Evolutionary conservation across 1,140 invertebrate species (phyloP).

Genomic region (Bombus terrestris): DNA sequence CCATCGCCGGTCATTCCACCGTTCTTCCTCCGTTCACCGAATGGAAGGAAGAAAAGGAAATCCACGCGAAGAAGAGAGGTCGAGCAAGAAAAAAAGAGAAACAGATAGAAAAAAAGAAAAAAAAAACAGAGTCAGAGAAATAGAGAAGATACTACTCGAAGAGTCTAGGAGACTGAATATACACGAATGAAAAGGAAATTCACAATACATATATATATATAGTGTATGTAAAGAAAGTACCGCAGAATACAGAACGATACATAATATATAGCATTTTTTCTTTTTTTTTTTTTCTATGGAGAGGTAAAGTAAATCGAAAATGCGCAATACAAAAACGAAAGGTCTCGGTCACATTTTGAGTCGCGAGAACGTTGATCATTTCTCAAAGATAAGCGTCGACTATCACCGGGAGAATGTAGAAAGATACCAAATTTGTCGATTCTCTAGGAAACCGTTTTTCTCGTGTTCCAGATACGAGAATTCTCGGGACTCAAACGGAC

Average conservation of each 20-base stretch:
- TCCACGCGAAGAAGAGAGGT: not conserved
- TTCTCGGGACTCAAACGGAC: slow-evolving; percentile 57
- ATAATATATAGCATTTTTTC: not conserved
- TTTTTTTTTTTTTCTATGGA: not conserved
- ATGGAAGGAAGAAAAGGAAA: not conserved
- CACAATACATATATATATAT: slow-evolving; percentile 6
- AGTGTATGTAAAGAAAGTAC: slow-evolving; percentile 4
- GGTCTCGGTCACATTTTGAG: slow-evolving; percentile 12
- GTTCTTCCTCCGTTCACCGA: not conserved
- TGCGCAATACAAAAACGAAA: slow-evolving; percentile 37
- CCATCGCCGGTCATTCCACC: not conserved
- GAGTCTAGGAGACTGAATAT: slow-evolving; percentile 15
- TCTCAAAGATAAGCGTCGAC: not conserved
- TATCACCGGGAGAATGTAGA: not conserved
- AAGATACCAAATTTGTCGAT: not conserved
- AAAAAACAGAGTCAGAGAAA: slow-evolving; percentile 29
- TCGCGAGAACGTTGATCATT: slow-evolving; percentile 16
- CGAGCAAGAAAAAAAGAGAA: slow-evolving; percentile 37
- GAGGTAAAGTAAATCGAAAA: slow-evolving; percentile 18
- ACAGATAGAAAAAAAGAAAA: slow-evolving; percentile 35
- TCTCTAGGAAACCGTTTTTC: not conserved
- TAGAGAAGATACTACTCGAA: slow-evolving; percentile 17
- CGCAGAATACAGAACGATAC: slow-evolving; percentile 12
- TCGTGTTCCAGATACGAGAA: not conserved
- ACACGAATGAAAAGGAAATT: slow-evolving; percentile 30